Base-by-base conservation (phyloP, 2,113 vertebrate genomes). In the Cyanoramphus novaezelandiae region DNA sequence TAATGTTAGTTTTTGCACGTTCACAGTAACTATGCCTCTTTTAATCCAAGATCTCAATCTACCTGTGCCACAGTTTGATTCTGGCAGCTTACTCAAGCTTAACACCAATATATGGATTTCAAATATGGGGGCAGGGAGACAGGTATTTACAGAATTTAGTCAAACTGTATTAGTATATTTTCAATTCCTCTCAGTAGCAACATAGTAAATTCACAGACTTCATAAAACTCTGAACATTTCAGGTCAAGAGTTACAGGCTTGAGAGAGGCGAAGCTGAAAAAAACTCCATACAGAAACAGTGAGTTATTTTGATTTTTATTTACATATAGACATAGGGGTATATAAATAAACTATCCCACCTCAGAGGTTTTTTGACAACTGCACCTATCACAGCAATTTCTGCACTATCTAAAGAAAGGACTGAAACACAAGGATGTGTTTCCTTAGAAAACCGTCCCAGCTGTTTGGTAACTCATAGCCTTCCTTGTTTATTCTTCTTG, bases 1-100 rank as follows among this genome's bases (percentile, higher is more conserved):
- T 11, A n/a, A 44, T 2, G 1, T 0, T 14, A 57, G 18, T 7
- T 86, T 91, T 78, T 33, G 6, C 27, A 64, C 0, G 0, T 65
- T 94, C 21, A 55, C 5, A 41, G 3, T 49, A 70, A 37, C 10
- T 41, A 21, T 7, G 4, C 13, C 41, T 75, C 33, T 65, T 85
- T 91, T 71, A 41, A 55, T 41, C 25, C 50, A 77, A 71, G 31
- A 50, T 3, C 11, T 88, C 52, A 43, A 83, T 25, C 10, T 6
- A 57, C 7, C 15, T 47, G 15, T 50, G 11, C 11, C 24, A 64
- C 25, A 68, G 65, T 82, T 75, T 71, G 2, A 65, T 88, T 91
- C 27, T 82, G 59, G 80, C 31, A 79, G 16, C 9, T 67, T 62
- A 64, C 77, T 60, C 53, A 89, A 79, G 17, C 53, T 29, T 82